Evolutionary conservation across 35 echinoderm and acorn worm genomes (phyloP).

Genomic region (Apostichopus parvimensis): DNA sequence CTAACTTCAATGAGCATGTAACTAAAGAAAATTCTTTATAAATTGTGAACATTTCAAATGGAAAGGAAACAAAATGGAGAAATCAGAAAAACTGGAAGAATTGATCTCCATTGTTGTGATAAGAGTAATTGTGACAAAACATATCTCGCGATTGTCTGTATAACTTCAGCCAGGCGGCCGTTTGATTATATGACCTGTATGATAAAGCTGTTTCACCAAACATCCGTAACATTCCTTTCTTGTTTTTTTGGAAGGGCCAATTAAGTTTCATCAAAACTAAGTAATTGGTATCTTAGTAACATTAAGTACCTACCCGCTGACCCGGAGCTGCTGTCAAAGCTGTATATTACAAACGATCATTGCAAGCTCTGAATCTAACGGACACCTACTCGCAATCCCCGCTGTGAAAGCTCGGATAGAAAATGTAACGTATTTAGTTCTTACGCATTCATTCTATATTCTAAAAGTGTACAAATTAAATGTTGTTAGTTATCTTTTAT

Average conservation of each 20-base stretch:
- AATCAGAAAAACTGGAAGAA: too few species aligned
- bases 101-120: too few species aligned
- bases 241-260: slow-evolving; percentile 19
- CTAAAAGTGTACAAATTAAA: neutral
- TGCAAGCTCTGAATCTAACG: neutral
- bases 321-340: slow-evolving; percentile 12
- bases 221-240: neutral
- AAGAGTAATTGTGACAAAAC: too few species aligned
- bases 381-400: neutral
- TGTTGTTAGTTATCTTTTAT: neutral
- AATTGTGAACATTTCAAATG: too few species aligned
- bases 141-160: too few species aligned
- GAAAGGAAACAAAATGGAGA: too few species aligned
- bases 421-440: neutral
- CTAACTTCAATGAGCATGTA: too few species aligned
- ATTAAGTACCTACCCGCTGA: slow-evolving; percentile 15
- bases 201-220: neutral
- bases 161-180: too few species aligned
- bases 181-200: too few species aligned
- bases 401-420: neutral
- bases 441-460: neutral
- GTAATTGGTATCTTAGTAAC: slow-evolving; percentile 41
- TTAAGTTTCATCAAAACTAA: slow-evolving; percentile 13
- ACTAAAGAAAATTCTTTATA: too few species aligned
- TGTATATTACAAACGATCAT: neutral